phyloP scores from a whole-genome alignment of 2,113 vertebrate genomes.

The mouse (Mus musculus) region GRCm39 chr2:149640001-149640500 shows the following conservation, averaged over 20 bases:
- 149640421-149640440: background rate
- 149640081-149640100: background rate
- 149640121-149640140: background rate
- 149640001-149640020: background rate
- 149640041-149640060: background rate
- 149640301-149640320: background rate
- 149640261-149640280: background rate
- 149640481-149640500: background rate
- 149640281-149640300: background rate
- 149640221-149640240: background rate
- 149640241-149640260: background rate
- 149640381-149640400: background rate
- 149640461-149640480: background rate
- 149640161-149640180: background rate
- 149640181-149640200: background rate
- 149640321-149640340: background rate
- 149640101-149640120: background rate
- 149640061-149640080: background rate
- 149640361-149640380: background rate
- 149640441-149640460: background rate
- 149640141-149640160: background rate
- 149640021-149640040: background rate
- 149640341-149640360: background rate
- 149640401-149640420: constrained; percentile 6
- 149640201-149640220: background rate